phyloP scores from a whole-genome alignment of 2,888 invertebrate genomes.

The Drosophila macrospina region DNA sequence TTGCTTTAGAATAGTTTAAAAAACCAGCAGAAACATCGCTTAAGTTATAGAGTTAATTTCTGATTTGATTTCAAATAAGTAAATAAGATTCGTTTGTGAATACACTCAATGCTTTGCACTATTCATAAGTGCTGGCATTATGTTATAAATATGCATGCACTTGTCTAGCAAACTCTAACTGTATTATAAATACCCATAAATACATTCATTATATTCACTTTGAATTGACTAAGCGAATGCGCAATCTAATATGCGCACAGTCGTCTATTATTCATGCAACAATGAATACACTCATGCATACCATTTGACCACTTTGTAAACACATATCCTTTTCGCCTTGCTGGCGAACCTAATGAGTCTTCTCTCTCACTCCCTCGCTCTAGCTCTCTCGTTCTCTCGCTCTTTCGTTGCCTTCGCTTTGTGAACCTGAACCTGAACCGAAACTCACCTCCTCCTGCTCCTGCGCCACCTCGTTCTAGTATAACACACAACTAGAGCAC shows the following conservation, averaged over 20 bases:
- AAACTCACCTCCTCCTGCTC: neutral
- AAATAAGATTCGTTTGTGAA: no score
- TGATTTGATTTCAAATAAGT: neutral
- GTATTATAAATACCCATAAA: conserved; percentile 32
- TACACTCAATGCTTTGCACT: no score
- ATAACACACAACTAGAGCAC: conserved; percentile 46
- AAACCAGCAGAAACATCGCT: neutral
- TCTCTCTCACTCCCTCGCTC: neutral
- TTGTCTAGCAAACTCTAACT: conserved; percentile 10
- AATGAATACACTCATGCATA: conserved; percentile 21
- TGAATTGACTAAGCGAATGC: conserved; percentile 13
- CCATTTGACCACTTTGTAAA: conserved; percentile 52
- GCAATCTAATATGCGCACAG: conserved; percentile 8
- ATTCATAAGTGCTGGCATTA: conserved; percentile 19
- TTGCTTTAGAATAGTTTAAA: neutral
- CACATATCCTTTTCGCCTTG: conserved; percentile 52
- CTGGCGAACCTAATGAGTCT: conserved; percentile 20
- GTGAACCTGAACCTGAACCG: conserved; percentile 7
- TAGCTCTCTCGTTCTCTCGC: neutral
- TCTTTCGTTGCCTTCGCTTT: conserved; percentile 17
- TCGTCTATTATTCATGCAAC: conserved; percentile 30
- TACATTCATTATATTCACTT: conserved; percentile 37
- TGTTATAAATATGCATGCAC: neutral
- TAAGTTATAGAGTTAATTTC: neutral
- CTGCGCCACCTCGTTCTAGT: conserved; percentile 7